Percentiles rank a stretch among this genome's conserved stretches.
Conservation (phyloP, 2,888 invertebrate species). For the Plebejus anna region DNA sequence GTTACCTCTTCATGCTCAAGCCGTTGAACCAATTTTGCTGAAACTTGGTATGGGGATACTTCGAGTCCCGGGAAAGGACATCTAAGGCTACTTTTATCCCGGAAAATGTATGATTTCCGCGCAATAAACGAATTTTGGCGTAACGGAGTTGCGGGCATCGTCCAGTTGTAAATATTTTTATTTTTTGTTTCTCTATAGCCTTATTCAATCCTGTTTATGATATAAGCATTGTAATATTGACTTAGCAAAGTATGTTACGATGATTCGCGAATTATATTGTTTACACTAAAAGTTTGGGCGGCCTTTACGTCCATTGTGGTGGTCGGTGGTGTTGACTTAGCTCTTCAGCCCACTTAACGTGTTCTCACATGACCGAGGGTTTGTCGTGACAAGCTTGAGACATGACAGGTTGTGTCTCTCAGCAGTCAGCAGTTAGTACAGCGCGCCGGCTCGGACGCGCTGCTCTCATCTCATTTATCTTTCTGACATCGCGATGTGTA, state of each 20-base stretch:
- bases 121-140: too few relatives aligned
- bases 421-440: constrained; percentile 43
- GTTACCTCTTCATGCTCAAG: too few relatives aligned
- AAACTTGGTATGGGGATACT: too few relatives aligned
- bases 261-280: background rate
- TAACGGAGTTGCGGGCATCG: too few relatives aligned
- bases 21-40: too few relatives aligned
- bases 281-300: constrained; percentile 5
- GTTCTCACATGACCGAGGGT: constrained; percentile 49
- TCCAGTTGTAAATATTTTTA: too few relatives aligned
- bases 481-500: constrained; percentile 16
- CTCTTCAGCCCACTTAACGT: constrained; percentile 31
- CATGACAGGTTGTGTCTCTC: constrained; percentile 45
- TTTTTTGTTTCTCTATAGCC: too few relatives aligned
- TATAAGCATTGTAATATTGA: too few relatives aligned
- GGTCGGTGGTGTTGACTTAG: constrained; percentile 30
- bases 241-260: background rate
- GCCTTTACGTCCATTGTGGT: background rate
- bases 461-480: constrained; percentile 41
- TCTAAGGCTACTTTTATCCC: too few relatives aligned
- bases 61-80: too few relatives aligned
- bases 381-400: constrained; percentile 41
- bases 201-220: too few relatives aligned
- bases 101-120: too few relatives aligned
- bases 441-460: constrained; percentile 41